Conservation (phyloP, 2,113 vertebrate species). For the Amazona vittata region DNA sequence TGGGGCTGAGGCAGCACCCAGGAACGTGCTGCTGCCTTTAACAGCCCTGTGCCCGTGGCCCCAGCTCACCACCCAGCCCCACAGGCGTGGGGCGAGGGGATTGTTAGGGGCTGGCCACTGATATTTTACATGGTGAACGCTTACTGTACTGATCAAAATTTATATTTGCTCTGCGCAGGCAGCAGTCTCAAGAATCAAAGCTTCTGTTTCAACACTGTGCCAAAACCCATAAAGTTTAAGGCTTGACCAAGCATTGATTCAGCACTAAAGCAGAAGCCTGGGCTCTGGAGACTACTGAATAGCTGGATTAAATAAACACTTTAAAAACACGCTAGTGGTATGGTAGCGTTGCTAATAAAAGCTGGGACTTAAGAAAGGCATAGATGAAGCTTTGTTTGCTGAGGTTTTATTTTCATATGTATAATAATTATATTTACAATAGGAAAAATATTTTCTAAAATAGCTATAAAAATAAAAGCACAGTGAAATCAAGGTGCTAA, state of each 20-base stretch:
- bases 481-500: background rate
- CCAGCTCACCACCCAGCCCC: background rate
- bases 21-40: background rate
- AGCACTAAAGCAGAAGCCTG: conserved; percentile 65
- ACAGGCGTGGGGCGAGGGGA: background rate
- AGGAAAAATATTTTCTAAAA: background rate
- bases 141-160: conserved; percentile 73
- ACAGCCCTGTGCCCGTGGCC: background rate
- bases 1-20: conserved; percentile 1
- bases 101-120: background rate
- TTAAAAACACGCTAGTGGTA: conserved; percentile 24
- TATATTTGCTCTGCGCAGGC: conserved; percentile 71
- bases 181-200: conserved; percentile 61
- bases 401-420: conserved; percentile 4
- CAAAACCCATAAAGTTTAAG: conserved; percentile 77
- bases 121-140: conserved; percentile 44
- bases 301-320: conserved; percentile 70
- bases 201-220: conserved; percentile 71
- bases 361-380: conserved; percentile 16
- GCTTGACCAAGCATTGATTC: conserved; percentile 75
- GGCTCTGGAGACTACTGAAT: conserved; percentile 65
- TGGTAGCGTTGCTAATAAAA: conserved; percentile 64
- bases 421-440: background rate
- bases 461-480: conserved; percentile 1
- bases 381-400: background rate